phyloP scores from a whole-genome alignment of 2,113 vertebrate genomes.

The Odocoileus hemionus region DNA sequence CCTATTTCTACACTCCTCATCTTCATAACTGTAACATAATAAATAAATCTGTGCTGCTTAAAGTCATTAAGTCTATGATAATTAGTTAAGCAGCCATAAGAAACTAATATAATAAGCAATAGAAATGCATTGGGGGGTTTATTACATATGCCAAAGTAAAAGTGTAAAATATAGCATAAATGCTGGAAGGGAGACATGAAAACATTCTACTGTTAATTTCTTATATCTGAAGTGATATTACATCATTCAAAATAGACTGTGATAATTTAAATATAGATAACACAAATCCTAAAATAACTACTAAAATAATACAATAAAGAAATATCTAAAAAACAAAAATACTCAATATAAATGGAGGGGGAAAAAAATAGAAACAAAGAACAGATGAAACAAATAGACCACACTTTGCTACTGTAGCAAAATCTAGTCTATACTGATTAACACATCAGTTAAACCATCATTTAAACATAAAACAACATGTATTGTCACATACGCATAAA shows the following conservation, averaged over 20 bases:
- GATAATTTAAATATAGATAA: neutral
- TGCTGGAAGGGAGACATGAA: neutral
- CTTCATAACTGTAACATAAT: neutral
- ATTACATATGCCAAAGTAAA: neutral
- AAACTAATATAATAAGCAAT: neutral
- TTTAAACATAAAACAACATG: neutral
- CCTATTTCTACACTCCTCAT: neutral
- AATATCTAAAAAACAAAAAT: neutral
- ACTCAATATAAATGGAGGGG: neutral
- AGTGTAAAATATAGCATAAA: neutral
- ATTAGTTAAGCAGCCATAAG: neutral
- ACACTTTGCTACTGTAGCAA: neutral
- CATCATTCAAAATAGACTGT: neutral
- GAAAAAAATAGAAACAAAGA: neutral
- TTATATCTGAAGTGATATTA: neutral
- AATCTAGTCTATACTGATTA: neutral
- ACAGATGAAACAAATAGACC: neutral
- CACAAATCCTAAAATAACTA: neutral
- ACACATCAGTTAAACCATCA: neutral
- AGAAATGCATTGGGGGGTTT: neutral
- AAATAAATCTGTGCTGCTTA: neutral
- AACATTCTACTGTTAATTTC: neutral
- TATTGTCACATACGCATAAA: neutral
- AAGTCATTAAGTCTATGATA: neutral
- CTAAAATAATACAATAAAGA: neutral